phyloP scores from a whole-genome alignment of 2,113 vertebrate species.

The Rhinopithecus roxellana region DNA sequence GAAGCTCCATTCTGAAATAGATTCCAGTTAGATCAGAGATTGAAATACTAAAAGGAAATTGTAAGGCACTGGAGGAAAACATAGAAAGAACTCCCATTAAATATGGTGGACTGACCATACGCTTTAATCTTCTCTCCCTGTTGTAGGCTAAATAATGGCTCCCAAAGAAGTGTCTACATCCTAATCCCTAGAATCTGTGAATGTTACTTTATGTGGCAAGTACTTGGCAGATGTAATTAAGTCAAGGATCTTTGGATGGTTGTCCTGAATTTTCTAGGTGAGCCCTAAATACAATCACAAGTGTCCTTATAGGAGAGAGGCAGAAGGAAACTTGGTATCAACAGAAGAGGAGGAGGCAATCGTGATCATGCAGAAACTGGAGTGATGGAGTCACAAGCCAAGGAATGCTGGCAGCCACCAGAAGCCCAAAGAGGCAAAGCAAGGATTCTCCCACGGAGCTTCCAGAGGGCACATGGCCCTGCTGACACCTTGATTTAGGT shows the following conservation, averaged over 20 bases:
- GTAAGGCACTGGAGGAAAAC: background rate
- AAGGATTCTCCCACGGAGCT: background rate
- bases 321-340: background rate
- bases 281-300: background rate
- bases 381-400: background rate
- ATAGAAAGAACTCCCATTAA: background rate
- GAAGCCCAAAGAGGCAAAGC: background rate
- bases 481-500: background rate
- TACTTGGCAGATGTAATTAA: background rate
- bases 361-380: background rate
- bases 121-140: background rate
- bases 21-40: background rate
- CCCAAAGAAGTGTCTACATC: background rate
- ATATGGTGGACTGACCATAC: background rate
- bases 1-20: background rate
- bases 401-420: background rate
- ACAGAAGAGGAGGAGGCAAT: background rate
- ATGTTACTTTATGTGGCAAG: background rate
- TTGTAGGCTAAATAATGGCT: background rate
- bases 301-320: background rate
- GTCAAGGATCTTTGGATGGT: background rate
- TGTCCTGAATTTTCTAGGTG: background rate
- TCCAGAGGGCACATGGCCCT: background rate
- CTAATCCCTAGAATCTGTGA: background rate
- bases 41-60: background rate